These are phyloP conservation scores for Corapipo altera DNA, from an alignment of 2,113 vertebrate species.

Conservation along the genomic window DNA sequence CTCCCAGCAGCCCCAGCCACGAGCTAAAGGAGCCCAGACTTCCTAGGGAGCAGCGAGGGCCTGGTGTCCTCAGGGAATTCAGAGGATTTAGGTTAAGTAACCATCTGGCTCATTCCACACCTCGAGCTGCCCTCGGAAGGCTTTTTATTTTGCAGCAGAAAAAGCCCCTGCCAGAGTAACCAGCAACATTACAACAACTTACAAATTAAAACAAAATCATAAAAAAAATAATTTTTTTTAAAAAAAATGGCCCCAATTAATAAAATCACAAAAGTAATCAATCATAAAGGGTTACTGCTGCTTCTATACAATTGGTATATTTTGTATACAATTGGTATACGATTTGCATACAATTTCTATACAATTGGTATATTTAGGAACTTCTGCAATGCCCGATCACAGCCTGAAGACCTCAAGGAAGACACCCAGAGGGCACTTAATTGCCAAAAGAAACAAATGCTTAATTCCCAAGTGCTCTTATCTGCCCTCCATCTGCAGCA, in stretches of 20 bases:
- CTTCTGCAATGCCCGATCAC: not conserved
- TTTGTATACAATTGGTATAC: not conserved
- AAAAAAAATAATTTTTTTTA: no score
- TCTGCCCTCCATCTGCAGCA: not conserved
- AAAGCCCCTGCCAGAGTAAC: not conserved
- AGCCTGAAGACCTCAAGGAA: not conserved
- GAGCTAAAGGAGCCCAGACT: not conserved
- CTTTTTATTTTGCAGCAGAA: rapidly evolving
- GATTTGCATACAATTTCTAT: not conserved
- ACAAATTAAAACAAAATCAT: not conserved
- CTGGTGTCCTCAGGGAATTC: not conserved
- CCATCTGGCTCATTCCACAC: not conserved
- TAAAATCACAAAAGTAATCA: not conserved
- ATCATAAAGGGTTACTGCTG: rapidly evolving
- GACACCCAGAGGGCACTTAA: no score
- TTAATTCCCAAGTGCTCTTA: not conserved
- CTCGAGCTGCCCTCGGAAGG: not conserved
- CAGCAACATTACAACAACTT: not conserved
- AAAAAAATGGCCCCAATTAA: not conserved
- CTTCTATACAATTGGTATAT: rapidly evolving
- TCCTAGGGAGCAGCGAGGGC: not conserved
- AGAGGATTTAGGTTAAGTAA: not conserved
- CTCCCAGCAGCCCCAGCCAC: not conserved
- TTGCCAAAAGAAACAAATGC: not conserved
- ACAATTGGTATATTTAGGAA: rapidly evolving